Evolutionary conservation across 1,140 invertebrate species (phyloP).

Genomic region (Papilio helenus): DNA sequence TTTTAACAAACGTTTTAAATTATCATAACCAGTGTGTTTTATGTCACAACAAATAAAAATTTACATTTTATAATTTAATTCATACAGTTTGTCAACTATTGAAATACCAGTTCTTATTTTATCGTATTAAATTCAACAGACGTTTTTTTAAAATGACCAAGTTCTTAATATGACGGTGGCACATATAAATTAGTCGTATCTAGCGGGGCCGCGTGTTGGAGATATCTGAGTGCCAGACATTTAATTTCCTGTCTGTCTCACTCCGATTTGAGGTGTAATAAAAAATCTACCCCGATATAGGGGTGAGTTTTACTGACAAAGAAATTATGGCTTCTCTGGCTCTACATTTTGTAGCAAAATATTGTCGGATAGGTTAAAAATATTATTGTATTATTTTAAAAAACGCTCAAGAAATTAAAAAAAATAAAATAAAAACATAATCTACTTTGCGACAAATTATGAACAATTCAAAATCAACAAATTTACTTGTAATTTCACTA

Average conservation of each 20-base stretch:
- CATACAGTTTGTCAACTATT: too few species aligned
- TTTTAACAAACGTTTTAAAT: too few species aligned
- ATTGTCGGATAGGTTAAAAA: neutral
- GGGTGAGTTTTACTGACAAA: constrained; percentile 7
- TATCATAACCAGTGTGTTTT: too few species aligned
- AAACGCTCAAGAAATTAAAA: neutral
- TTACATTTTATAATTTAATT: too few species aligned
- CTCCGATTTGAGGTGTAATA: constrained; percentile 10
- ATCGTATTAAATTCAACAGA: neutral
- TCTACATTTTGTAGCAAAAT: neutral
- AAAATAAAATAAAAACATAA: too few species aligned
- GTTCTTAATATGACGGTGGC: neutral
- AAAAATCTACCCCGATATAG: neutral
- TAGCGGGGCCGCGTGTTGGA: constrained; percentile 9
- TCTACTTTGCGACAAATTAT: too few species aligned
- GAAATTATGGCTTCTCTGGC: neutral
- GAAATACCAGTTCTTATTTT: too few species aligned
- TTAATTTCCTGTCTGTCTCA: constrained; percentile 23
- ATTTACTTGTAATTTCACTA: too few species aligned
- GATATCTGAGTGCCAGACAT: constrained; percentile 19
- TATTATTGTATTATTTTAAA: neutral
- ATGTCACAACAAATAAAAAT: too few species aligned
- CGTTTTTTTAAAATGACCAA: neutral
- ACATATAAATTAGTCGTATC: constrained; percentile 27
- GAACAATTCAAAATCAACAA: too few species aligned